Evolutionary conservation across 1,140 invertebrate genomes (phyloP), one percentile per base, ranked within the genome.

Genomic region (Drosophila littoralis): DNA sequence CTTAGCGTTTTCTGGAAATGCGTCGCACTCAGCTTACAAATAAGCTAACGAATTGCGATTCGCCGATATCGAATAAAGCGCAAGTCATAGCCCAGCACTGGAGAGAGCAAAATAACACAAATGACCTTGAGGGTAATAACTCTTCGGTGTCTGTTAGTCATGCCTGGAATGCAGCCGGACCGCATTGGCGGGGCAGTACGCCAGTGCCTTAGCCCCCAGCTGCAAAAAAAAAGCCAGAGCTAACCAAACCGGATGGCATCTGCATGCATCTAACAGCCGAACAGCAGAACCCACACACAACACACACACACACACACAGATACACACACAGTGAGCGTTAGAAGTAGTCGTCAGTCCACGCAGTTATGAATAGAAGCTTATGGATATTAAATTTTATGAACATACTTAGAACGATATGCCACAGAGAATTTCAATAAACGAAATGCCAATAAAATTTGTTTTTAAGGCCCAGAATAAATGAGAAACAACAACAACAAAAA

Each of bases 51-150:
- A 57, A 64, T 55, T 60, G 13, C 54, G 51, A 54, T 17, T 38
- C 17, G 17, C 17, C 38, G 38, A 57, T 59, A 54, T 36, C 46
- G 28, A 9, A 72, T 66, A 66, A 74, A 77, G 35, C 46, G 75
- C 68, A 81, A 69, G 79, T 88, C 83, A 88, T 66, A 50, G 72
- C 59, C 45, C 45, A 51, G 59, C 77, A 59, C 61, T 57, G 57
- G 60, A 36, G 48, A 17, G 17, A 22, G 3, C 2, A 22, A 2
- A 22, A 22, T 0, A 73, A 65, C 38, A 58, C 43, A 75, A 70
- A 76, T 84, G 84, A 88, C 83, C 83, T 88, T 88, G 83, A 83
- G 83, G 82, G 79, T 88, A 88, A 88, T 89, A 88, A 88, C 84
- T 89, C 84, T 66, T 51, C 36, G 52, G 35, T 35, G 50, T 69